These are phyloP conservation scores for western clawed frog (Xenopus tropicalis) DNA, from an alignment of 2,113 vertebrate genomes.

Conservation along the genomic window UCB_Xtro_10.0 CM004448.2:111975001-111975500, in stretches of 20 bases:
- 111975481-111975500: too few species aligned
- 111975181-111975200: neutral
- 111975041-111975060: too few species aligned
- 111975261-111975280: neutral
- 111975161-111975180: too few species aligned
- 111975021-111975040: too few species aligned
- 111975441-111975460: too few species aligned
- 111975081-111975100: too few species aligned
- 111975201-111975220: neutral
- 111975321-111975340: conserved; percentile 1
- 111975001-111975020: too few species aligned
- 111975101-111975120: too few species aligned
- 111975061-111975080: too few species aligned
- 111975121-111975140: too few species aligned
- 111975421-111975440: neutral
- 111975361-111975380: neutral
- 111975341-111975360: neutral
- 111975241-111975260: neutral
- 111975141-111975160: too few species aligned
- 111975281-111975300: neutral
- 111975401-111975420: neutral
- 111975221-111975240: neutral
- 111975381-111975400: neutral
- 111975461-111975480: too few species aligned
- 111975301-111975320: neutral